Evolutionary conservation across 2,888 invertebrate genomes (phyloP), one percentile per base, ranked within the genome.

Genomic region (Heliconius sara): DNA sequence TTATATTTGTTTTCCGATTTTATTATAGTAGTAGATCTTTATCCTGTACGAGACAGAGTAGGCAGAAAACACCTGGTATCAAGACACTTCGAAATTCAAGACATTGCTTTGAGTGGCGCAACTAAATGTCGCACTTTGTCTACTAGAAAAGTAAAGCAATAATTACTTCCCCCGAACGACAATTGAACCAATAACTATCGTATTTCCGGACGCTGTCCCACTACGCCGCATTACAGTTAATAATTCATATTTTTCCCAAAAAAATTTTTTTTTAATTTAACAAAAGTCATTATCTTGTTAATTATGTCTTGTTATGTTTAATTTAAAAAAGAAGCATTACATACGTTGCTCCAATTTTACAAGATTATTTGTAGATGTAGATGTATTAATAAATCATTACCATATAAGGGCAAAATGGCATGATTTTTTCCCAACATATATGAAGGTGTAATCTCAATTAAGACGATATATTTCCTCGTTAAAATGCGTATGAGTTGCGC

Each of bases 401-500:
- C 93, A 86, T 91, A 88, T 94, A 91, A 88, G 93, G 94, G 85
- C 87, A 90, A 94, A 93, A 93, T 91, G 93, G 92, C 90, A 91
- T 88, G 91, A 91, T 89, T 93, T 94, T 94, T 93, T 91, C 12
- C 43, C 90, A 88, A 88, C 85, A 85, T 82, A 86, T 85, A 84
- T 87, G 87, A 63, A 90, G 92, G 93, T 91, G 94, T 93, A 93
- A 94, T 95, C 94, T 93, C 95, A 94, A 95, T 95, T 95, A 94
- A 93, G 90, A 85, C 90, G 90, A 91, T 92, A 92, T 91, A 91
- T 92, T 92, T 91, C 90, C 94, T 95, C 93, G 94, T 95, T 95
- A 95, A 94, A 94, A 92, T 92, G 88, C 88, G 86, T 87, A 85
- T 87, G 87, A 87, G 89, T 88, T 90, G 87, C 88, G 85, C 82